A percentile compares a stretch with the other conserved stretches of the same genome.
phyloP scores from a whole-genome alignment of 2,888 invertebrate species.

The Venustoraphidia nigricollis region DNA sequence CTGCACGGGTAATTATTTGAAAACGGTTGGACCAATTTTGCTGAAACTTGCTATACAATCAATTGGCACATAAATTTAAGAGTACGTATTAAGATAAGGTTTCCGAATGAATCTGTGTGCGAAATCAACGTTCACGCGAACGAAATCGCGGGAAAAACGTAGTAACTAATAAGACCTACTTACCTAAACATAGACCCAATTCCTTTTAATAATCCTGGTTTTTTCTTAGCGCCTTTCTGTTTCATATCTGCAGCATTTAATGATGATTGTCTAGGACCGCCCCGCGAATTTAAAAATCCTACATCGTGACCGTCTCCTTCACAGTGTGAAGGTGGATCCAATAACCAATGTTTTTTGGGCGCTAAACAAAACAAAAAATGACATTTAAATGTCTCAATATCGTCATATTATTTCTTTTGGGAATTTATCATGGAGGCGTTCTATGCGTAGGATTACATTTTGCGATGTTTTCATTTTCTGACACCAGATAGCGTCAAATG shows the following conservation, averaged over 20 bases:
- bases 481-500: background rate
- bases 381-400: background rate
- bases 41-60: no score
- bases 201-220: constrained; percentile 65
- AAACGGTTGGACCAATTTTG: no score
- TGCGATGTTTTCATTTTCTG: background rate
- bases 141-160: no score
- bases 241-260: constrained; percentile 50
- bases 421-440: background rate
- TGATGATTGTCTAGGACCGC: constrained; percentile 65
- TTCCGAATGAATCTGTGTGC: no score
- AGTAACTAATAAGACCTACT: constrained; percentile 10
- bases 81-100: no score
- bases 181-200: constrained; percentile 64
- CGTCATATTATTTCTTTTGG: background rate
- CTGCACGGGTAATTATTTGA: no score
- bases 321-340: constrained; percentile 50
- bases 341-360: constrained; percentile 67
- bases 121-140: no score
- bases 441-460: background rate
- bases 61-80: no score
- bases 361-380: constrained; percentile 20
- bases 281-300: constrained; percentile 48
- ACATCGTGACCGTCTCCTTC: constrained; percentile 29
- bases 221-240: constrained; percentile 38